Conservation (phyloP, 2,888 invertebrate species). For the Oasisia sp. region DNA sequence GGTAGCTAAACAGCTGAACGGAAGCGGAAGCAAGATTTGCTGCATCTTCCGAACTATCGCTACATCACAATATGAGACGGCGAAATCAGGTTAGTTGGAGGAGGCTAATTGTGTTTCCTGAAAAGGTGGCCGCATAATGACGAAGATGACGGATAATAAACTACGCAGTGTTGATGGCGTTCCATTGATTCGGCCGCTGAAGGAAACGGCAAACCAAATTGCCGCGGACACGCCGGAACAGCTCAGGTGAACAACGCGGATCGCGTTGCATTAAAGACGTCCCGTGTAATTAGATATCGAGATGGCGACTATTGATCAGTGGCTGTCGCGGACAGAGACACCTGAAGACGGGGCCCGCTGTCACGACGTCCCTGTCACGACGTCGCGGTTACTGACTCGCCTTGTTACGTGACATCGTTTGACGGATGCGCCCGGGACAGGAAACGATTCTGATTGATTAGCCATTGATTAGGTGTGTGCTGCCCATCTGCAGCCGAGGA, state of each 20-base stretch:
- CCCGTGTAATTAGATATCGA: background rate
- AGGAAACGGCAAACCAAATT: background rate
- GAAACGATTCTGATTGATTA: background rate
- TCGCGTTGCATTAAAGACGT: background rate
- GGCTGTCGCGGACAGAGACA: background rate
- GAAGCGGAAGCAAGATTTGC: background rate
- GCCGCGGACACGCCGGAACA: background rate
- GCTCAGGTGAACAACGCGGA: background rate
- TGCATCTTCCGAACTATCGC: background rate
- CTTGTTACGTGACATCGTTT: background rate
- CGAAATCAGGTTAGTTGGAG: background rate
- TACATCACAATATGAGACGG: background rate
- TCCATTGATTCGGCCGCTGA: background rate
- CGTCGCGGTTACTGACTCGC: background rate
- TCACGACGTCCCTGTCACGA: background rate
- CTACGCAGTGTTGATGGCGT: background rate
- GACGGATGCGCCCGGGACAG: background rate
- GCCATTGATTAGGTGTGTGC: background rate
- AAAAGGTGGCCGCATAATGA: background rate
- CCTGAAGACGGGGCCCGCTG: background rate
- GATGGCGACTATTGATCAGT: background rate
- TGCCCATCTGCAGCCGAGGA: background rate
- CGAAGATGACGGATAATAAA: background rate
- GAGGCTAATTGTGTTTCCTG: background rate
- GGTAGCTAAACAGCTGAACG: too few species aligned